Evolutionary conservation across 2,888 invertebrate genomes (phyloP).

Genomic region (Acanthoscelides obtectus): DNA sequence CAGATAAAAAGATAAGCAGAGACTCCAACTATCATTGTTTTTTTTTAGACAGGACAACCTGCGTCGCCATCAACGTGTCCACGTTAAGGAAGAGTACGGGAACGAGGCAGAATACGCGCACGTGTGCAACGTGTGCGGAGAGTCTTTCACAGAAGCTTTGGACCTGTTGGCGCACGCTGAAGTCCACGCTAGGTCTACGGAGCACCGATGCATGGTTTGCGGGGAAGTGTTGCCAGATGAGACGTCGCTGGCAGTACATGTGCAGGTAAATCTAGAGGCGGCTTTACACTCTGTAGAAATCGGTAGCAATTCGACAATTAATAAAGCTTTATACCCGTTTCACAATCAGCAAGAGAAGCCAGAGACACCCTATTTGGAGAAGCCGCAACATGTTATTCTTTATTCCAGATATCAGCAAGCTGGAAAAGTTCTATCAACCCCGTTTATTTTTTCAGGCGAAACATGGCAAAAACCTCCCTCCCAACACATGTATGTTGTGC

Average conservation of each 20-base stretch:
- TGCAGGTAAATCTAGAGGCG: slow-evolving; percentile 41
- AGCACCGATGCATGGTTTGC: slow-evolving; percentile 59
- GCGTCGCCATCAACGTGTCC: slow-evolving; percentile 57
- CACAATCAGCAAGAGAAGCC: too few species aligned
- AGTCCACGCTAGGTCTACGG: slow-evolving; percentile 62
- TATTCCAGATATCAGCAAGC: too few species aligned
- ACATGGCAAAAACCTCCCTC: slow-evolving; percentile 57
- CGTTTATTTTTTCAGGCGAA: slow-evolving; percentile 41
- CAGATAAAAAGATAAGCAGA: background rate
- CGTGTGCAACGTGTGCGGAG: slow-evolving; percentile 75
- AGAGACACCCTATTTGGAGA: too few species aligned
- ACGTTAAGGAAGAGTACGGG: slow-evolving; percentile 44
- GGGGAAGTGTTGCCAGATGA: slow-evolving; percentile 62
- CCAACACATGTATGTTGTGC: slow-evolving; percentile 63
- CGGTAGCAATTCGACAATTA: too few species aligned
- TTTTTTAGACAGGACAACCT: slow-evolving; percentile 61
- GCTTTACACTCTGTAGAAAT: too few species aligned
- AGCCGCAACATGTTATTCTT: too few species aligned
- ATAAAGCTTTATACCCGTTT: too few species aligned
- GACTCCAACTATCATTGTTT: background rate
- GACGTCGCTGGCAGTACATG: slow-evolving; percentile 59
- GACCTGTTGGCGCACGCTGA: slow-evolving; percentile 76
- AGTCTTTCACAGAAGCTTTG: slow-evolving; percentile 69
- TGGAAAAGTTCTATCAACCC: too few species aligned
- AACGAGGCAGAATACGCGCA: slow-evolving; percentile 54